Base-by-base conservation (phyloP, 2,888 invertebrate species). In the Diarsia dahlii region DNA sequence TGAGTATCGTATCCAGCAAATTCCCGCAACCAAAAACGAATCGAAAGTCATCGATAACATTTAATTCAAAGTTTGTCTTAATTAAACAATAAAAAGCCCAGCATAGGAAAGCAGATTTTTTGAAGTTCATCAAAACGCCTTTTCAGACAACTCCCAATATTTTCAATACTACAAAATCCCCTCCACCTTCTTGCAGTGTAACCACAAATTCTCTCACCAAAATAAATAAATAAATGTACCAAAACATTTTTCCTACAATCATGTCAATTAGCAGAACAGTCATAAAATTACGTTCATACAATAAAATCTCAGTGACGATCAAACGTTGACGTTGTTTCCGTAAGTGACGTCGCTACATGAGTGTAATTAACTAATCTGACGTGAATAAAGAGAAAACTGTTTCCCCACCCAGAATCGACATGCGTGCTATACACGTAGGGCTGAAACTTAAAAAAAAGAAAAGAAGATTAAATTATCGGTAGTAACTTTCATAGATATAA, bases 311-410 rank as follows among this genome's bases (percentile, higher is more conserved):
- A 3, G 56, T 28, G 34, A 54, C 71, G 46, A 81, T 84, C 76
- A 65, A 62, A 34, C 10, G 23, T 23, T 23, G 46, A 5, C 28
- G 56, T 10, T 48, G 28, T 80, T 68, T 18, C 23, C 58, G 18
- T 50, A 64, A 67, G 34, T 63, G 56, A 66, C 74, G 58, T 63
- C 74, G 12, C 10, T 18, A 28, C 54, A 68, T 39, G 46, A 62
- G 23, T 52, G 68, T 81, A 86, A 86, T 83, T 78, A 84, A 86
- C 76, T 83, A 88, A 87, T 86, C 76, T 71, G 20, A 56, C 71
- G 74, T 23, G 66, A 75, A 75, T 84, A 71, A 78, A 72, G 77
- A 79, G 54, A 54, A 76, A 39, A 73, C 63, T 71, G 69, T 71
- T 79, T 76, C 71, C 71, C 74, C 76, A 60, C 84, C 73, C 67